Evolutionary conservation across 1,140 invertebrate species (phyloP), one percentile per base, ranked within the genome.

Genomic region (Agrilus planipennis): DNA sequence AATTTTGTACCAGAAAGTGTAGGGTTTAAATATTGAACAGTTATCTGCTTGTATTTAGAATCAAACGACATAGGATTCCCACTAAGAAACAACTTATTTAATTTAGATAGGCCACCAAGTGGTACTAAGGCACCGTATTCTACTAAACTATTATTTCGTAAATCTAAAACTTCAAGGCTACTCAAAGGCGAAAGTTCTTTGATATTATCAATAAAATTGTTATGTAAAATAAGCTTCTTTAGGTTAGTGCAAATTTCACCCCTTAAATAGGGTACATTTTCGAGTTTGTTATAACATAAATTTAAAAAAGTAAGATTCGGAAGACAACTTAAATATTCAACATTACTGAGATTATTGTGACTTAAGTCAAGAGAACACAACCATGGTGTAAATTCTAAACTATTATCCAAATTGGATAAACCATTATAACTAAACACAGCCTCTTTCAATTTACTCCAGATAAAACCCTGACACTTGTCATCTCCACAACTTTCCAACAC

Each of bases 81-180:
- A 38, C 67, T 58, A 7, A 80, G 52, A 35, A 65, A 69, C 5
- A 80, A 34, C 51, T 61, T 68, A 25, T 69, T 57, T 2, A 80
- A 57, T 2, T 63, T 59, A 7, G 67, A 53, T 41, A 79, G 61
- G 23, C 64, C 65, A 37, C 68, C 64, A 0, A 80, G 45, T 2
- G 73, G 68, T 45, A 68, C 60, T 2, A 80, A 54, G 11, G 58
- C 50, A 20, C 58, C 61, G 50, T 79, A 76, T 35, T 78, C 68
- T n/a, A 69, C 57, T 38, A 80, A 51, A 52, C 73, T 76, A 51
- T 80, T 80, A 22, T 71, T 69, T 0, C 74, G 72, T n/a, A 80
- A 49, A 61, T 79, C 74, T 34, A 79, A 52, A 51, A 73, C 69
- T 2, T 51, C 60, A 4, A 80, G 41, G 44, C 66, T 68, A 41